Base-by-base conservation (phyloP, 1,140 invertebrate genomes). In the Drosophila varians region DNA sequence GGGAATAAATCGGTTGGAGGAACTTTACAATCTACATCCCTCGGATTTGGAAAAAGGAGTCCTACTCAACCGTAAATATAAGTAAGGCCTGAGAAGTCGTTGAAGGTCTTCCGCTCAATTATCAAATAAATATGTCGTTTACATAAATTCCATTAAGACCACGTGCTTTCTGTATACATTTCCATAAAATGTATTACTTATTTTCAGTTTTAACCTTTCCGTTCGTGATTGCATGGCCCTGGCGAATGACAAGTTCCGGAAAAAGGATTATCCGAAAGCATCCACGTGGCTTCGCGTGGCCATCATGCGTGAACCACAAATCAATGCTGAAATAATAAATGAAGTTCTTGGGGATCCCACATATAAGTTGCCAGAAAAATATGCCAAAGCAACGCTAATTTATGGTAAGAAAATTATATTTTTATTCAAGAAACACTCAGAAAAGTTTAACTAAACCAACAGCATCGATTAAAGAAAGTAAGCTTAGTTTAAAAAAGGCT, bases 231-330 rank as follows among this genome's bases (percentile, higher is more conserved):
- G 53, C 16, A 3, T 74, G 28, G 31, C 38, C 3, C 45, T 78
- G 18, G 75, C 61, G 1, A 28, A 62, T 12, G 43, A 74, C 18
- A 78, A 74, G 18, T 55, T 57, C 6, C 11, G 55, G 2, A 14
- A 3, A 3, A 47, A 42, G 7, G 56, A 78, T 23, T 78, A 52
- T 8, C 25, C 31, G 1, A 62, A 53, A 14, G 62, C 76, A 8
- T 14, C 52, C 1, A 40, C 58, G 42, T 78, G 76, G 76, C 78
- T 62, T 43, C 75, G 57, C 0, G 28, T 43, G 16, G 70, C 53
- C 4, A 6, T 78, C 0, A 61, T 70, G n/a, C 18, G 23, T 0
- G 11, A 73, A 1, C 11, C 26, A 0, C 40, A 77, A 14, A 12
- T 25, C 0, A 38, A 74, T 18, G n/a, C 1, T 0, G 1, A 53